A percentile compares a stretch with the other conserved stretches of the same genome.
Conservation (phyloP, 2,797 vertebrate genomes). For the Siniperca obscura region DNA sequence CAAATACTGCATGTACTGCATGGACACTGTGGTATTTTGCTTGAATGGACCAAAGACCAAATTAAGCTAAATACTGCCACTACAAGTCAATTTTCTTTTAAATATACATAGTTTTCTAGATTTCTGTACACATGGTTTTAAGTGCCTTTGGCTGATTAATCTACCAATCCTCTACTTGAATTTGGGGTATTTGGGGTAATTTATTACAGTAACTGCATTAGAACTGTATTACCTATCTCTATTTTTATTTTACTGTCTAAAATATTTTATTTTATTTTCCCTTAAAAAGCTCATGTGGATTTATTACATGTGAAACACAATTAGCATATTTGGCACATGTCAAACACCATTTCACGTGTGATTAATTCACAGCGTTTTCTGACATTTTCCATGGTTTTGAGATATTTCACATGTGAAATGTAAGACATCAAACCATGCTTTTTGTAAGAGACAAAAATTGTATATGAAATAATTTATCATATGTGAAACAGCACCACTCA, state of each 20-base stretch:
- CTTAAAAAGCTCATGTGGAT: not conserved
- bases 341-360: not conserved
- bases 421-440: not conserved
- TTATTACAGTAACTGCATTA: not conserved
- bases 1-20: not conserved
- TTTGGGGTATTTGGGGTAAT: not conserved
- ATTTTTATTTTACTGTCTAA: not conserved
- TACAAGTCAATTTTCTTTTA: not conserved
- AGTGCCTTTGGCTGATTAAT: not conserved
- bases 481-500: not conserved
- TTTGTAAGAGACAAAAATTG: not conserved
- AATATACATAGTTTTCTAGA: not conserved
- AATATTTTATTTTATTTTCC: not conserved
- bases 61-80: not conserved
- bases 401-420: not conserved
- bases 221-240: not conserved
- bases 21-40: not conserved
- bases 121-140: not conserved
- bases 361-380: not conserved
- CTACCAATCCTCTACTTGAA: too few species aligned
- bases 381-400: not conserved
- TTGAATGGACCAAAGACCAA: not conserved
- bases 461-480: not conserved
- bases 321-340: not conserved
- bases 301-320: not conserved